Base-by-base conservation (phyloP, 1,140 invertebrate species). In the Cheumatopsyche charites region DNA sequence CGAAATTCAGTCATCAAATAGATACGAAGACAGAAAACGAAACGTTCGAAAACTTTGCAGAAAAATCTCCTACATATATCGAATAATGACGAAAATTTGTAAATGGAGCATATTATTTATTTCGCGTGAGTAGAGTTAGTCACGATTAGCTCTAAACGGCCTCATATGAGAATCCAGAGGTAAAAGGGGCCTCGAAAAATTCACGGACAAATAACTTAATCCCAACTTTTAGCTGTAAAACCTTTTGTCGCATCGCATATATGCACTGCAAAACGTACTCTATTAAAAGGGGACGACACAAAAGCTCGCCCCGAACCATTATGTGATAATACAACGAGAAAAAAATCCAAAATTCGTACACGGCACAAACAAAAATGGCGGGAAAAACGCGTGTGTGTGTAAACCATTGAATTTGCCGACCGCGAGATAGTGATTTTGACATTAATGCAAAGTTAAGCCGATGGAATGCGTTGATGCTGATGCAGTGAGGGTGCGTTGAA, bases 201-300 rank as follows among this genome's bases (percentile, higher is more conserved):
- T 75, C 67, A 75, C 73, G 70, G 52, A 41, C 70, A 72, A 72
- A 70, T 75, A 72, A 61, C 67, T 70, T 72, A 75, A 75, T 72
- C 70, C 73, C 73, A 75, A 75, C 73, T 75, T 75, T 75, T 75
- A 71, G 70, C 70, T 72, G 43, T 67, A 70, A 72, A 73, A 66
- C 66, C 70, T 68, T 72, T 75, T 75, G 73, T 75, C 63, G 73
- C 62, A 13, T 58, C 52, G 73, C 62, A 13, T 45, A n/a, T 49
- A 72, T 75, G 69, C 72, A 70, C 70, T 72, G 73, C 43, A 66
- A 75, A n/a, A 72, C 66, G 73, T 70, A 75, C 70, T 75, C 70
- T 72, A 75, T 75, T 75, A 75, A 75, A 75, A 63, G 52, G 41
- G 45, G 62, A 68, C 3, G 3, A 23, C 49, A 72, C 70, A 75